Percentiles rank a stretch among this genome's conserved stretches.
phyloP scores from a whole-genome alignment of 2,888 invertebrate genomes.

The Digitonthophagus gazella region DNA sequence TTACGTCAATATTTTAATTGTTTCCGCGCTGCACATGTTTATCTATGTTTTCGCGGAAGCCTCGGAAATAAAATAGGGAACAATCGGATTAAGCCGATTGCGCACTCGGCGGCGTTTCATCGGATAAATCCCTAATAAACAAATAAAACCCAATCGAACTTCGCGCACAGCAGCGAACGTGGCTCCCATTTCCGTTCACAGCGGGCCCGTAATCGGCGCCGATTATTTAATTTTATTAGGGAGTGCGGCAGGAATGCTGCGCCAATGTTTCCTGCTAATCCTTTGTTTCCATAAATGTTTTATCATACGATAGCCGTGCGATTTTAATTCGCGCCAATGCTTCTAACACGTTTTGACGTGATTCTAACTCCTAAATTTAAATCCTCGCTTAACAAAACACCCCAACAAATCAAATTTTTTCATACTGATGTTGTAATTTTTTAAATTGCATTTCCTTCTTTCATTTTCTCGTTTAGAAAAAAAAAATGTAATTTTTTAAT shows the following conservation, averaged over 20 bases:
- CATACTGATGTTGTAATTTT: too few species aligned
- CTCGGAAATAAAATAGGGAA: not conserved
- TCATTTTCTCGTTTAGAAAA: too few species aligned
- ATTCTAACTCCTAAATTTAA: not conserved
- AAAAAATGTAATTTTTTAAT: too few species aligned
- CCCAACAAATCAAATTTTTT: not conserved
- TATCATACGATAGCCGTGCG: not conserved
- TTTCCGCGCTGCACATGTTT: not conserved
- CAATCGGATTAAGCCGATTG: not conserved
- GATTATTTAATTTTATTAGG: constrained; percentile 17
- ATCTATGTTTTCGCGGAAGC: not conserved
- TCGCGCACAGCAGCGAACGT: not conserved
- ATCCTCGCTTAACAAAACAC: not conserved
- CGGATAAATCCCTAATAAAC: constrained; percentile 6
- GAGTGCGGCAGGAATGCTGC: not conserved
- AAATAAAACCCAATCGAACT: not conserved
- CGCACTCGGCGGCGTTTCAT: not conserved
- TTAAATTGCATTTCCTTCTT: too few species aligned
- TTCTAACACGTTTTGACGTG: not conserved
- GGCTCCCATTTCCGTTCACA: not conserved
- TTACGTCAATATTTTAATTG: not conserved
- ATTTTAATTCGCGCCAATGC: not conserved
- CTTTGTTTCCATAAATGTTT: constrained; percentile 10
- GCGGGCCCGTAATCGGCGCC: constrained; percentile 7
- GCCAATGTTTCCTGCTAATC: constrained; percentile 3